A percentile compares a stretch with the other conserved stretches of the same genome.
These are phyloP conservation scores for Mesocentrotus franciscanus DNA, from an alignment of 53 echinoderm and acorn worm genomes.

Conservation along the genomic window DNA sequence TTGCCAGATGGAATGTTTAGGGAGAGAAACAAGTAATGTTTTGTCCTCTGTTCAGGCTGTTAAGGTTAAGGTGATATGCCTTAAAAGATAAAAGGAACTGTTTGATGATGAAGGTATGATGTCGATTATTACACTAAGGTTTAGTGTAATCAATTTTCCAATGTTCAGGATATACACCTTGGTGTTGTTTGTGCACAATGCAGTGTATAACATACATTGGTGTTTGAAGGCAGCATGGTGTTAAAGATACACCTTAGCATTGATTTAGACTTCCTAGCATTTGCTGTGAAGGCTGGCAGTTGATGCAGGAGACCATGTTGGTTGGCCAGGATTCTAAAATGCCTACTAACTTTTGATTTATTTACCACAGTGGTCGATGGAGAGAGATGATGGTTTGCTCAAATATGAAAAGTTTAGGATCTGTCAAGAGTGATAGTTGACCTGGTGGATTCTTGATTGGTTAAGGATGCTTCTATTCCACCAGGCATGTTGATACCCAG, in stretches of 20 bases:
- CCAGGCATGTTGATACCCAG: neutral
- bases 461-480: neutral
- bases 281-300: neutral
- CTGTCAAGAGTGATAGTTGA: neutral
- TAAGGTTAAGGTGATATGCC: neutral
- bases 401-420: neutral
- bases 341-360: conserved; percentile 51
- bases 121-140: conserved; percentile 12
- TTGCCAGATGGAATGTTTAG: conserved; percentile 7
- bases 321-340: neutral
- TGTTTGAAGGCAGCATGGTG: neutral
- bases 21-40: neutral
- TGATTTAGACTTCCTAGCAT: neutral
- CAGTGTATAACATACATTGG: neutral
- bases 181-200: neutral
- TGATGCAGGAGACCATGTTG: neutral
- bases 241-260: conserved; percentile 3
- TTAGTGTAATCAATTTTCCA: neutral
- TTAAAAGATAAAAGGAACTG: neutral
- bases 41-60: neutral
- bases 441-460: neutral
- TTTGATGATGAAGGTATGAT: neutral
- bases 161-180: neutral
- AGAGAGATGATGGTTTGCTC: conserved; percentile 2
- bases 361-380: conserved; percentile 30